These are phyloP conservation scores for Epinephelus moara DNA, from an alignment of 2,113 vertebrate genomes.

Conservation along the genomic window DNA sequence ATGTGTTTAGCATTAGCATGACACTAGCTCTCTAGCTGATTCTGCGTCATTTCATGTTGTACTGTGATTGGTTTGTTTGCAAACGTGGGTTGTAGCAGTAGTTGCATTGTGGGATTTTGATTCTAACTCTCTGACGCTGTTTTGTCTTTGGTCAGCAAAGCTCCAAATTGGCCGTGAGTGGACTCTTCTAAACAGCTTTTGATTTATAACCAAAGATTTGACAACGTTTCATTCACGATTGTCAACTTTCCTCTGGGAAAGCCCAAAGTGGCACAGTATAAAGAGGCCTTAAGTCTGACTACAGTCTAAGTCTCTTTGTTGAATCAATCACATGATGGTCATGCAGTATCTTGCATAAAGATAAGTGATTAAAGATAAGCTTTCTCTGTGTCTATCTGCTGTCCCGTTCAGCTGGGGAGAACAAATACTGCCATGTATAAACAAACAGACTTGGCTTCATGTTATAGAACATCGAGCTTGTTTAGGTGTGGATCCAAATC, in stretches of 20 bases:
- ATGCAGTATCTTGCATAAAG: conserved; percentile 36
- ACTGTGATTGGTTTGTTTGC: background rate
- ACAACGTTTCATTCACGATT: background rate
- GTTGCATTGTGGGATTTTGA: background rate
- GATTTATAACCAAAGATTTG: conserved; percentile 1
- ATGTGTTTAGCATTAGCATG: background rate
- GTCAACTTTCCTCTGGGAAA: background rate
- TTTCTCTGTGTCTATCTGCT: conserved; percentile 57
- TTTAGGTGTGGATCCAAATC: conserved; percentile 79
- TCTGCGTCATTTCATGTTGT: background rate
- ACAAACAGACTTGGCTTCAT: conserved; percentile 75
- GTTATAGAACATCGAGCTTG: conserved; percentile 68
- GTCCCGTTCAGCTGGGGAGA: conserved; percentile 55
- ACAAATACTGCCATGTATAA: conserved; percentile 70
- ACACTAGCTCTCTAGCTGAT: background rate
- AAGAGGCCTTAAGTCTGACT: conserved; percentile 1
- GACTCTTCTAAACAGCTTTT: background rate
- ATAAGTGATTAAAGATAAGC: conserved; percentile 66
- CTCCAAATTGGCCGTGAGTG: background rate
- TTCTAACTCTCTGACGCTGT: background rate
- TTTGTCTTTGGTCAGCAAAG: background rate
- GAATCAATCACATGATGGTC: conserved; percentile 48
- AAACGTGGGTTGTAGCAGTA: background rate
- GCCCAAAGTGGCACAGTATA: background rate
- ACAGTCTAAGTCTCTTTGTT: conserved; percentile 21